phyloP scores from a whole-genome alignment of 2,888 invertebrate genomes.

The Ophion costatus region DNA sequence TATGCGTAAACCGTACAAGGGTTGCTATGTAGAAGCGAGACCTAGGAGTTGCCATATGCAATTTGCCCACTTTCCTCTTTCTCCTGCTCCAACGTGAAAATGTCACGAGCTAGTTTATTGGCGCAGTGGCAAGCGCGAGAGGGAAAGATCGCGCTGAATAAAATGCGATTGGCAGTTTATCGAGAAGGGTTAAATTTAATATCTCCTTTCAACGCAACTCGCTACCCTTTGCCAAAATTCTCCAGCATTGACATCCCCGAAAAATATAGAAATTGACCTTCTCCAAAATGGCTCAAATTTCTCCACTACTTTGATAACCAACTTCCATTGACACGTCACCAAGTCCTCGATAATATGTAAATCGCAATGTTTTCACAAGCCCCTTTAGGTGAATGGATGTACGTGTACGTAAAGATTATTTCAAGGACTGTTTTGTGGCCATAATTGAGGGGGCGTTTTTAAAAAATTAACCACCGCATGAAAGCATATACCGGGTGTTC shows the following conservation, averaged over 20 bases:
- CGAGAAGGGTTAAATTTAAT: conserved; percentile 40
- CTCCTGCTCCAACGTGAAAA: not conserved
- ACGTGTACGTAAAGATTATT: too few species aligned
- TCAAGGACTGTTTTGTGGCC: too few species aligned
- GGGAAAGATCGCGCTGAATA: conserved; percentile 1
- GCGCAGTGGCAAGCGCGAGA: not conserved
- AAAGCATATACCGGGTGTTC: too few species aligned
- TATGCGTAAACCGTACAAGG: conserved; percentile 53
- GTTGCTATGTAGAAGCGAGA: conserved; percentile 18
- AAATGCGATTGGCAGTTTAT: conserved; percentile 68
- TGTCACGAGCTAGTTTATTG: not conserved
- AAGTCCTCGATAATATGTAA: too few species aligned
- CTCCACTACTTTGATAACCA: too few species aligned
- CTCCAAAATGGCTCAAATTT: too few species aligned
- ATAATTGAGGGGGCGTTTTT: not conserved
- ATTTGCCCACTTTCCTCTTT: not conserved
- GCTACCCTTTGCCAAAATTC: too few species aligned
- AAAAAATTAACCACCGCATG: not conserved
- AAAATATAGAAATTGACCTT: too few species aligned
- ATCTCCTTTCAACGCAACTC: conserved; percentile 70
- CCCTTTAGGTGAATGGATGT: too few species aligned
- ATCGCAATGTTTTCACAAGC: too few species aligned
- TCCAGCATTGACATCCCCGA: too few species aligned
- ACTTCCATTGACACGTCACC: too few species aligned
- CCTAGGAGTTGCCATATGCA: not conserved